Conservation (phyloP, 2,113 vertebrate genomes). For the Uropsilus gracilis region DNA sequence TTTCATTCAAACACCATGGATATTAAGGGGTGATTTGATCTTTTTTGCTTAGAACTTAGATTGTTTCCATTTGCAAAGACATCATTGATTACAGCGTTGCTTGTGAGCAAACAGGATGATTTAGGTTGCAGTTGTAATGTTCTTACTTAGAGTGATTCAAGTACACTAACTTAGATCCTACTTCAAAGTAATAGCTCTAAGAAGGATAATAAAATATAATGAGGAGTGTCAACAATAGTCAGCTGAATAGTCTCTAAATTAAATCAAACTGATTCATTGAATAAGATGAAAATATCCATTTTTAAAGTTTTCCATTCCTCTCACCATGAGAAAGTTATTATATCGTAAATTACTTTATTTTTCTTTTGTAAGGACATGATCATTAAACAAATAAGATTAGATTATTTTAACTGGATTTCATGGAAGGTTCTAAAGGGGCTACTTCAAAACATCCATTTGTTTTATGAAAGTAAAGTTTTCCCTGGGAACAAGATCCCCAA, state of each 20-base stretch:
- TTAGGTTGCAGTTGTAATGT: neutral
- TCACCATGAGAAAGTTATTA: neutral
- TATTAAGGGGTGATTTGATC: neutral
- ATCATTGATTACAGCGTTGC: neutral
- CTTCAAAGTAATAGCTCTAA: slow-evolving; percentile 21
- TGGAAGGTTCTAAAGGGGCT: neutral
- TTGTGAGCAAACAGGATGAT: neutral
- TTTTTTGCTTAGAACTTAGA: neutral
- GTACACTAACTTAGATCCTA: neutral
- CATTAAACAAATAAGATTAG: neutral
- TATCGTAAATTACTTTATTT: slow-evolving; percentile 20
- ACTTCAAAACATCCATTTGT: neutral
- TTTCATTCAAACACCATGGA: neutral
- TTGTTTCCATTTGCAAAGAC: slow-evolving; percentile 25
- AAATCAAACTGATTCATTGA: neutral
- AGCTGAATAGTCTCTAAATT: neutral
- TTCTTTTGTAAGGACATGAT: neutral
- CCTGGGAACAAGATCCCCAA: too few relatives aligned
- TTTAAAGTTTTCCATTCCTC: neutral
- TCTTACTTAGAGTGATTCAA: neutral
- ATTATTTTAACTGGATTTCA: slow-evolving; percentile 58
- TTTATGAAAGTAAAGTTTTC: neutral
- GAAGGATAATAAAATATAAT: neutral
- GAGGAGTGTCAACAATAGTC: neutral
- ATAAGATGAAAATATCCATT: neutral